Evolutionary conservation across 2,113 vertebrate species (phyloP).

Genomic region (Arothron firmamentum): DNA sequence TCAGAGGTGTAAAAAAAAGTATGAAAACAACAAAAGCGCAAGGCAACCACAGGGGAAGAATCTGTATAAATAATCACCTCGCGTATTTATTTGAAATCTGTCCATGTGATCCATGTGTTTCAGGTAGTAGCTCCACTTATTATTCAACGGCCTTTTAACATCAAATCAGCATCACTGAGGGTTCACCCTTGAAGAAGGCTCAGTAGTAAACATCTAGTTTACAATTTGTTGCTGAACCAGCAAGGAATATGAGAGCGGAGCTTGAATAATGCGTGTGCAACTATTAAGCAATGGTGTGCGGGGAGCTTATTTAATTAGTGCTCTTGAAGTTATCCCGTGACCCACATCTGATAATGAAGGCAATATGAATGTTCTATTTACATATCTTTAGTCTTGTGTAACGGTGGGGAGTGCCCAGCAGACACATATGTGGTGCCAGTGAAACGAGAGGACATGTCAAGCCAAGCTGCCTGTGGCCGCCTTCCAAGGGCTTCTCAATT

Average conservation of each 20-base stretch:
- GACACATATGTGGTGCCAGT: constrained; percentile 47
- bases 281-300: constrained; percentile 44
- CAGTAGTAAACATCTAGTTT: constrained; percentile 24
- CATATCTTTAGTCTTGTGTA: constrained; percentile 66
- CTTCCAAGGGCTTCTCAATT: constrained; percentile 38
- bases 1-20: background rate
- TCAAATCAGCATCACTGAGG: constrained; percentile 7
- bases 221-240: constrained; percentile 29
- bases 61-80: no score
- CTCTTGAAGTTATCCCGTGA: constrained; percentile 68
- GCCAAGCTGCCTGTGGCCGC: constrained; percentile 34
- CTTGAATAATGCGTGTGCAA: constrained; percentile 39
- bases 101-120: constrained; percentile 10
- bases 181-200: constrained; percentile 24
- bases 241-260: constrained; percentile 26
- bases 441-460: constrained; percentile 41
- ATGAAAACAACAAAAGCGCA: background rate
- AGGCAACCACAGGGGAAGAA: background rate
- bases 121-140: constrained; percentile 17
- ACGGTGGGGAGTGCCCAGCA: constrained; percentile 60
- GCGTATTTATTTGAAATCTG: background rate
- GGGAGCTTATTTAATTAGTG: constrained; percentile 65
- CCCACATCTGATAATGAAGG: constrained; percentile 72
- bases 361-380: constrained; percentile 69
- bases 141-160: constrained; percentile 17